These are phyloP conservation scores for Tupaia chinensis DNA, from an alignment of 2,113 vertebrate species.

Conservation along the genomic window DNA sequence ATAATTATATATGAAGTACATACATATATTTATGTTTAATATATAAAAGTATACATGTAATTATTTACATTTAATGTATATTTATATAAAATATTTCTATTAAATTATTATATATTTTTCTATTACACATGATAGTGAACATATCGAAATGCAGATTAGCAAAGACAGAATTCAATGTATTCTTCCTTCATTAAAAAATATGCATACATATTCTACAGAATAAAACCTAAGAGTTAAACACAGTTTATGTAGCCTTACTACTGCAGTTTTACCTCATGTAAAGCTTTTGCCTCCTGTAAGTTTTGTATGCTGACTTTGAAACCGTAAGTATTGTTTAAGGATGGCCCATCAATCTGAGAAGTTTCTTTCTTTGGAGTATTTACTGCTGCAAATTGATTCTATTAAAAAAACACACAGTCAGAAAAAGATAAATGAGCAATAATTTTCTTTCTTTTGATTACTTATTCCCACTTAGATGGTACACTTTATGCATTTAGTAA, in stretches of 20 bases:
- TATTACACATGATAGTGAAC: too few relatives aligned
- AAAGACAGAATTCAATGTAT: slow-evolving; percentile 17
- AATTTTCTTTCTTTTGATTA: slow-evolving; percentile 56
- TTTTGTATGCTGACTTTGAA: slow-evolving; percentile 99
- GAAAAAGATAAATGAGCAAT: slow-evolving; percentile 74
- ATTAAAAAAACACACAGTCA: slow-evolving; percentile 67
- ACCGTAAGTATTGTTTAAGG: slow-evolving; percentile 96
- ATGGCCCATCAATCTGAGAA: slow-evolving; percentile 97
- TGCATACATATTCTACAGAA: background rate
- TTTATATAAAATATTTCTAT: too few relatives aligned
- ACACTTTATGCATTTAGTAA: slow-evolving; percentile 29
- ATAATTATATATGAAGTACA: too few relatives aligned
- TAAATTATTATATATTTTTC: too few relatives aligned
- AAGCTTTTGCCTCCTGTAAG: slow-evolving; percentile 96
- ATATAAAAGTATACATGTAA: too few relatives aligned
- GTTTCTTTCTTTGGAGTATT: slow-evolving; percentile 92
- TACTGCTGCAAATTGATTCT: slow-evolving; percentile 95
- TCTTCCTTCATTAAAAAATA: background rate
- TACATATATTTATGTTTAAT: too few relatives aligned
- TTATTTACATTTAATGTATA: too few relatives aligned
- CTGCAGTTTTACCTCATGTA: slow-evolving; percentile 94
- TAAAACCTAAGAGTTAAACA: slow-evolving; percentile 1
- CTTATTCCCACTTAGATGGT: slow-evolving; percentile 55
- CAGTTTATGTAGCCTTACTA: background rate
- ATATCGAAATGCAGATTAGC: slow-evolving; percentile 41